Conservation (phyloP, 2,113 vertebrate species). For the Eulemur rufifrons region DNA sequence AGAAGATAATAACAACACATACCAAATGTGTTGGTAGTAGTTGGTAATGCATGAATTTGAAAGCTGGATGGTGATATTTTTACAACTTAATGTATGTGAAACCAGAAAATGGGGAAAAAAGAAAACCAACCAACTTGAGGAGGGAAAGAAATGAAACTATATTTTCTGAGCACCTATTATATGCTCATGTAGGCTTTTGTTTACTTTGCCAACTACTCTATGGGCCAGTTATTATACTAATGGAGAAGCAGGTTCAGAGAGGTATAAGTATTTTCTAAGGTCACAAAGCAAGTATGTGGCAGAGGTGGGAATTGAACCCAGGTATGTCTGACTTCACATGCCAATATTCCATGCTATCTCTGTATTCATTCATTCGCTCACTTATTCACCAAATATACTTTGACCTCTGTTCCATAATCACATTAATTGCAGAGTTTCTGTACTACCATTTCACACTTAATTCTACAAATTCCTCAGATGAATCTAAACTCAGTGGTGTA, state of each 20-base stretch:
- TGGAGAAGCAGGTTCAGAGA: neutral
- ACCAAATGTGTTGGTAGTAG: neutral
- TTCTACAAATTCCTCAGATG: neutral
- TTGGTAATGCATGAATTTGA: neutral
- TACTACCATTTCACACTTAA: constrained; percentile 8
- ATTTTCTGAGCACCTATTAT: neutral
- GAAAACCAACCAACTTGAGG: neutral
- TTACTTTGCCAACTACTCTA: neutral
- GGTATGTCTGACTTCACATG: neutral
- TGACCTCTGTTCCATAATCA: neutral
- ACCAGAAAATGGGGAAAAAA: neutral
- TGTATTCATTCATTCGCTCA: neutral
- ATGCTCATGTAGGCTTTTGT: neutral
- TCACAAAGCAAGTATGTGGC: neutral
- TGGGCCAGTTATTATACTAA: neutral
- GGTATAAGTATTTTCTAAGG: constrained; percentile 31
- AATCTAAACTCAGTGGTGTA: neutral
- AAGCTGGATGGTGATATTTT: constrained; percentile 39
- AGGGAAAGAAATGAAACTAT: neutral
- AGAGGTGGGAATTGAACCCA: neutral
- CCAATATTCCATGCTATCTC: neutral
- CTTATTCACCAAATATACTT: neutral
- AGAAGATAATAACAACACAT: neutral
- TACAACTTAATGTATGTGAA: neutral
- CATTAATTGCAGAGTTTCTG: neutral